These are phyloP conservation scores for Ochropacha duplaris DNA, from an alignment of 2,888 invertebrate species.

Conservation along the genomic window DNA sequence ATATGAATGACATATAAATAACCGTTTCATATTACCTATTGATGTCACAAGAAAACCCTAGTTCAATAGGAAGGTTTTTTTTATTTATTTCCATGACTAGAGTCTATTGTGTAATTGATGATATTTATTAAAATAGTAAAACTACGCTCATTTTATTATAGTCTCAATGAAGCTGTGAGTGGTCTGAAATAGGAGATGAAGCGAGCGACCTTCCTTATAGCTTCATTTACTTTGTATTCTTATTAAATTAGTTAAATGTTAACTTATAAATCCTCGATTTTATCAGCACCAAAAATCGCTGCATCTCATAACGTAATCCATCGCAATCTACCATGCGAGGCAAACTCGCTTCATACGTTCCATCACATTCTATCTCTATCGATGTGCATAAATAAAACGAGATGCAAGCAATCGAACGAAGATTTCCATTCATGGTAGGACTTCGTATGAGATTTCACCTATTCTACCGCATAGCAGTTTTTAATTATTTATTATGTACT, in stretches of 20 bases:
- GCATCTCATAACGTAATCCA: background rate
- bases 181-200: too few species aligned
- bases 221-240: too few species aligned
- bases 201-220: too few species aligned
- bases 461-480: slow-evolving; percentile 19
- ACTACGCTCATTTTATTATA: too few species aligned
- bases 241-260: too few species aligned
- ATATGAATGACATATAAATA: background rate
- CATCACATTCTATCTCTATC: background rate
- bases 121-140: too few species aligned
- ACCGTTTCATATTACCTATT: background rate
- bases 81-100: background rate
- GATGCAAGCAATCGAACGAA: slow-evolving; percentile 8
- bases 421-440: slow-evolving; percentile 29
- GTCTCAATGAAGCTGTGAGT: too few species aligned
- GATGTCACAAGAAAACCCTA: background rate
- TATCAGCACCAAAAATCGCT: too few species aligned
- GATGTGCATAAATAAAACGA: slow-evolving; percentile 12
- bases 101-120: too few species aligned
- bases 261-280: background rate
- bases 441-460: slow-evolving; percentile 36
- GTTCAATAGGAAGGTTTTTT: background rate
- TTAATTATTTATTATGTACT: slow-evolving; percentile 18
- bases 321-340: background rate
- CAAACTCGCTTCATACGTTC: background rate